Evolutionary conservation across 2,113 vertebrate species (phyloP), one percentile per base, ranked within the genome.

Genomic region (Balaenoptera acutorostrata): DNA sequence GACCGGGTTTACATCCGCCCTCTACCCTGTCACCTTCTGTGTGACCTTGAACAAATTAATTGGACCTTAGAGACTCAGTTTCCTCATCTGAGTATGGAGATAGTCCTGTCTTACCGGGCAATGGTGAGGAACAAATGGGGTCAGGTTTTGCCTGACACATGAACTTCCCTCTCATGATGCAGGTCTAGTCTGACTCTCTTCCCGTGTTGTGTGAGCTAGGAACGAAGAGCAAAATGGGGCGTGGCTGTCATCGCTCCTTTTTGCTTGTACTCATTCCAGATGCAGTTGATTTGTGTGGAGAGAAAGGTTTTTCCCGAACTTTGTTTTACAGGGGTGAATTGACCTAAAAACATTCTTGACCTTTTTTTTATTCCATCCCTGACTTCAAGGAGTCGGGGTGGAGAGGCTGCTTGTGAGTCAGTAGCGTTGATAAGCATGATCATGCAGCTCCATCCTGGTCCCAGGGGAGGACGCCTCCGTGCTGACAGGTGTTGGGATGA

Each of bases 21-120:
- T 64, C 33, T 59, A 6, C 33, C 36, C 0, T 18, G 64, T 36
- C 29, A n/a, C 15, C 59, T 95, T 63, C 71, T 66, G 3, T 41
- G 71, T 80, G 57, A 41, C 80, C 31, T 74, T 46, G 78, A 77
- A 9, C 52, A 57, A 57, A 57, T 78, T 72, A 36, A 93, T 55
- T 90, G 52, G 25, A 59, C 33, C 17, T 8, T 61, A 7, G 20
- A 52, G 77, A 5, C 18, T 89, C 64, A 12, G 0, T 80, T 92
- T 93, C 36, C 55, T 92, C 61, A 17, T 78, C 63, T 41, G 88
- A 90, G 44, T 63, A 15, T 39, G 31, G 64, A 71, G 71, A 75
- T 52, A 46, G 46, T 33, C 44, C 1, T 69, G 0, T 81, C 72
- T 83, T 7, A 13, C 6, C 2, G 0, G 55, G 84, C n/a, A 21